Conservation (phyloP, 2,888 invertebrate genomes). For the Oeneis ivallda region DNA sequence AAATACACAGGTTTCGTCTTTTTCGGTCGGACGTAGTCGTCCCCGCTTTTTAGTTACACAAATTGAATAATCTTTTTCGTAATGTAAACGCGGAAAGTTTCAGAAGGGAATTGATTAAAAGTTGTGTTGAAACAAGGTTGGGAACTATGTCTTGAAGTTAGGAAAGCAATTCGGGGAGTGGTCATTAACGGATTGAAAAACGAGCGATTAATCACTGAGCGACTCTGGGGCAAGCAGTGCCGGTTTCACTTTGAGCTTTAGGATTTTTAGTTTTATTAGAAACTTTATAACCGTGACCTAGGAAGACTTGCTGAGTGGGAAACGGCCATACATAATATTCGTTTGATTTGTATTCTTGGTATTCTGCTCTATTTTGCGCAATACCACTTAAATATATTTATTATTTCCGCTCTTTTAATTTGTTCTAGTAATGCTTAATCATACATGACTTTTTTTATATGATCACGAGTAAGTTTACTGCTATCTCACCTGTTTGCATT, state of each 20-base stretch:
- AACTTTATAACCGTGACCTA: too few species aligned
- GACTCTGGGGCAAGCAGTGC: not conserved
- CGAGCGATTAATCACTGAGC: slow-evolving; percentile 22
- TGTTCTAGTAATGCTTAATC: too few species aligned
- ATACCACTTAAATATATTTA: too few species aligned
- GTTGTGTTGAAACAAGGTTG: slow-evolving; percentile 34
- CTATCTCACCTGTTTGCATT: too few species aligned
- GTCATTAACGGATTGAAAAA: slow-evolving; percentile 24
- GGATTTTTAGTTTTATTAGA: not conserved
- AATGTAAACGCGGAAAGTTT: slow-evolving; percentile 42
- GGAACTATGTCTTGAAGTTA: slow-evolving; percentile 24
- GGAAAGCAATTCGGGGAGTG: slow-evolving; percentile 18
- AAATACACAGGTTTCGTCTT: slow-evolving; percentile 67
- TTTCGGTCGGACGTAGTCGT: slow-evolving; percentile 53
- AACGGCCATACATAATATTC: too few species aligned
- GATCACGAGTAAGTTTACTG: too few species aligned
- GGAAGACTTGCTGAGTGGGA: too few species aligned
- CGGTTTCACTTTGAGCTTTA: not conserved
- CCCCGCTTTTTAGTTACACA: slow-evolving; percentile 63
- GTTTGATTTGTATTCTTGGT: too few species aligned
- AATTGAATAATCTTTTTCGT: slow-evolving; percentile 64
- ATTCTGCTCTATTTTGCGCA: too few species aligned
- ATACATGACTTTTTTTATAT: too few species aligned
- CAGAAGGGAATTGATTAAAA: slow-evolving; percentile 39
- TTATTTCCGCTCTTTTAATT: too few species aligned